Evolutionary conservation across 2,888 invertebrate genomes (phyloP), one percentile per base, ranked within the genome.

Genomic region (Callosobruchus maculatus): DNA sequence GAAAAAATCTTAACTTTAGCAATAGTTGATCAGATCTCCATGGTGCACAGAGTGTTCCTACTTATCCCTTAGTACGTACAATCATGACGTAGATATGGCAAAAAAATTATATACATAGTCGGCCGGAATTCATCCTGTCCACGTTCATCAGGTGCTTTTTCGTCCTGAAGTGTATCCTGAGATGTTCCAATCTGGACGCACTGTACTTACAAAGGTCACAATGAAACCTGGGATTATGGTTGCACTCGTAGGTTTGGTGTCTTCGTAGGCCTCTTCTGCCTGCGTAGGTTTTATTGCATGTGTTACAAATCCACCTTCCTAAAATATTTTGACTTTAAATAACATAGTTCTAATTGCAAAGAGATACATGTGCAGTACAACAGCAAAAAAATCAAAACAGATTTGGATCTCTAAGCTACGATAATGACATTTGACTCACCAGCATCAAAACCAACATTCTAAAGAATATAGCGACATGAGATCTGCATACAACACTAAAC

Each of bases 211-310:
- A 68, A 21, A 22, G 22, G 20, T 22, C 21, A 18, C 68, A 68
- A 21, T 68, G 68, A 20, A 21, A 68, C 68, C 22, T 68, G 68
- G 68, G 68, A 20, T 20, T 21, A 21, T 68, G 21, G 13, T 22
- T 7, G 20, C 68, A 68, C 22, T 68, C 68, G 13, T 68, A 68
- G 1, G 22, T 72, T 21, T 68, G 20, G 21, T 72, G 72, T 21
- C 72, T 72, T 20, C 30, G 67, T 0, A 72, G 72, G 20, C 68
- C 68, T 3, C 22, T 69, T 22, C 68, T 72, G 0, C n/a, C n/a
- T 0, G 69, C 30, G 22, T 72, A 72, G 9, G 30, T 68, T 73
- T 22, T 73, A n/a, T 70, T 49, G 22, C 72, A 73, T 31, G 2
- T 9, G 2, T 22, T 22, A 7, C 67, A 71, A 71, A 30, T 31